Conservation (phyloP, 1,140 invertebrate genomes). For the Drosophila bifasciata region DNA sequence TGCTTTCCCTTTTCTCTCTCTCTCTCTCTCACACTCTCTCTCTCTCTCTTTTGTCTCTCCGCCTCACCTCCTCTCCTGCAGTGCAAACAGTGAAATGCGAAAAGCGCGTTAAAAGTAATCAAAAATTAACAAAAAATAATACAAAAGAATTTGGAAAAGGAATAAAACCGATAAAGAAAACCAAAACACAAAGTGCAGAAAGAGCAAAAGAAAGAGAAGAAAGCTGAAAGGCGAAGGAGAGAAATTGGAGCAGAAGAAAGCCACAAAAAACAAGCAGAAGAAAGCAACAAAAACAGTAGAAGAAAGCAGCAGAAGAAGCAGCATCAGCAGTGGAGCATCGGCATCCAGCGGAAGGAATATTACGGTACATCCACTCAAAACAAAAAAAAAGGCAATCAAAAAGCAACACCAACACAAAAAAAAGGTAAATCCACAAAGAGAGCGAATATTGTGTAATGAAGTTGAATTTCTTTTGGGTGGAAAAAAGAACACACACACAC, state of each 20-base stretch:
- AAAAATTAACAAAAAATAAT: slow-evolving; percentile 20
- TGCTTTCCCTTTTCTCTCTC: slow-evolving; percentile 1
- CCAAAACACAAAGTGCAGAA: slow-evolving; percentile 1
- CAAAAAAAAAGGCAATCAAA: slow-evolving; percentile 48
- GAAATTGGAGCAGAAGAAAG: slow-evolving; percentile 10
- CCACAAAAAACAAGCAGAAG: slow-evolving; percentile 4
- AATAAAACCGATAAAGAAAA: slow-evolving; percentile 9
- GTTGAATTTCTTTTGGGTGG: slow-evolving; percentile 49
- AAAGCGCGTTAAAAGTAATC: slow-evolving; percentile 47
- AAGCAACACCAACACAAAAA: slow-evolving; percentile 35
- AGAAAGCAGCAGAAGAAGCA: slow-evolving; percentile 9
- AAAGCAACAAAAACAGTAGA: slow-evolving; percentile 14
- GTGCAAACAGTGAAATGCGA: slow-evolving; percentile 64
- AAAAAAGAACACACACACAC: slow-evolving; percentile 19
- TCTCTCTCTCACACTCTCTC: too few relatives aligned
- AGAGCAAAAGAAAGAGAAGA: slow-evolving; percentile 14
- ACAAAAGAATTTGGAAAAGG: slow-evolving; percentile 11
- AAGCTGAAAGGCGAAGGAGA: not conserved
- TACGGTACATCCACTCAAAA: slow-evolving; percentile 18
- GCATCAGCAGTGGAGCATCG: slow-evolving; percentile 4
- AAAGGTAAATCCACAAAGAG: slow-evolving; percentile 44
- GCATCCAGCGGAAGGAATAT: slow-evolving; percentile 32
- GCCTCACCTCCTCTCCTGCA: slow-evolving; percentile 23
- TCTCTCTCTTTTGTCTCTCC: slow-evolving; percentile 3
- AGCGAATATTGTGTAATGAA: slow-evolving; percentile 74